Percentiles rank a stretch among this genome's conserved stretches.
Evolutionary conservation across 2,797 vertebrate genomes (phyloP).

Genomic region (Gorsachius magnificus): DNA sequence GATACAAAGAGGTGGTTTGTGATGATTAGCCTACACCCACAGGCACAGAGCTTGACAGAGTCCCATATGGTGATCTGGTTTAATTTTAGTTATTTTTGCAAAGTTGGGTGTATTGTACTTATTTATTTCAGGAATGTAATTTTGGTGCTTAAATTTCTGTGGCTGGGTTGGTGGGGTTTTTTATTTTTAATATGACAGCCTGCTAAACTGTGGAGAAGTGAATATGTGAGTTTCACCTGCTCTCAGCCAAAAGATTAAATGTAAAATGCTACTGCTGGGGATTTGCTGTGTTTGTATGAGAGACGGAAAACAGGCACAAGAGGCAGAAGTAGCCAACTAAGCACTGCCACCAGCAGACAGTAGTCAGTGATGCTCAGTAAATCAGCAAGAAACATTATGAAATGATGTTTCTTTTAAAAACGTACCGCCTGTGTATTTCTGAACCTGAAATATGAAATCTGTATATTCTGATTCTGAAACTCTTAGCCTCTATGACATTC

Average conservation of each 20-base stretch:
- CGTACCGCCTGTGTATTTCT: not conserved
- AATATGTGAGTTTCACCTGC: not conserved
- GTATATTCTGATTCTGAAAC: not conserved
- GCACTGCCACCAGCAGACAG: not conserved
- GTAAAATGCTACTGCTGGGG: not conserved
- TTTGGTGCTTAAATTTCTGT: not conserved
- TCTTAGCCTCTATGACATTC: not conserved
- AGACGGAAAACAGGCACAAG: not conserved
- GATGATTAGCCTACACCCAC: slow-evolving; percentile 1
- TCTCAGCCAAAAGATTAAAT: not conserved
- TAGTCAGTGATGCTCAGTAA: not conserved
- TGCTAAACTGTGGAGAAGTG: not conserved
- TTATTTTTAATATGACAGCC: not conserved
- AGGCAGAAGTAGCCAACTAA: not conserved
- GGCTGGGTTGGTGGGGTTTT: not conserved
- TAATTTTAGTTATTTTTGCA: not conserved
- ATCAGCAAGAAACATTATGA: not conserved
- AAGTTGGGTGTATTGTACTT: not conserved
- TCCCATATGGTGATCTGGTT: slow-evolving; percentile 9
- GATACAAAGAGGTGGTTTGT: not conserved
- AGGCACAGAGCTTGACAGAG: not conserved
- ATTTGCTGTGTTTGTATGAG: not conserved
- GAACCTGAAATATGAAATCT: not conserved
- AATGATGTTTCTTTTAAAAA: not conserved
- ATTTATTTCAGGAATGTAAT: not conserved